These are phyloP conservation scores for Acanthochromis polyacanthus DNA, from an alignment of 2,113 vertebrate genomes.

Conservation along the genomic window DNA sequence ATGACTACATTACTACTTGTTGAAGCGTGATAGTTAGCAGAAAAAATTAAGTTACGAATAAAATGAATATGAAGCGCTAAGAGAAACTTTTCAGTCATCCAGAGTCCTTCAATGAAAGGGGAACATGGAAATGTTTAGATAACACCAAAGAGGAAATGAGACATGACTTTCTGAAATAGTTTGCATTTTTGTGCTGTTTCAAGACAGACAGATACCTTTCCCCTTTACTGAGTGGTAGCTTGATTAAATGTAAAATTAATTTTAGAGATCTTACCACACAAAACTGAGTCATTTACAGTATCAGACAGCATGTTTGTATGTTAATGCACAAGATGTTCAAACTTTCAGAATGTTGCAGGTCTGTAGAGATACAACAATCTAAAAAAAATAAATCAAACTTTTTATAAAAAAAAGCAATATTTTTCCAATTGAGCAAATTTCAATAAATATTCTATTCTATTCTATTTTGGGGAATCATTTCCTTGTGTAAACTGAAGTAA, in stretches of 20 bases:
- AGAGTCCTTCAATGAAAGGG: constrained; percentile 10
- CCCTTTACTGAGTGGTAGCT: neutral
- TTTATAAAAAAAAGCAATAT: too few species aligned
- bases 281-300: too few species aligned
- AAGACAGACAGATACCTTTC: neutral
- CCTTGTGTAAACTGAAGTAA: neutral
- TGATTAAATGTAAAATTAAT: neutral
- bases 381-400: too few species aligned
- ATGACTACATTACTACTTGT: neutral
- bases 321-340: too few species aligned
- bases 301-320: too few species aligned
- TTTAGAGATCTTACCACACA: too few species aligned
- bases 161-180: neutral
- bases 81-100: neutral
- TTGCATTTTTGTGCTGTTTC: neutral
- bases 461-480: neutral
- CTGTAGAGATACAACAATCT: too few species aligned
- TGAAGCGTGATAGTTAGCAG: neutral
- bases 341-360: too few species aligned
- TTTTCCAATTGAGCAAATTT: too few species aligned
- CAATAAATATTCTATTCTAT: neutral
- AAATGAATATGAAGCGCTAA: neutral
- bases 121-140: constrained; percentile 9
- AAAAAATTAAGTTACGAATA: neutral
- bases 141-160: constrained; percentile 26